phyloP scores from a whole-genome alignment of 2,797 vertebrate genomes.

The Xenops minutus region DNA sequence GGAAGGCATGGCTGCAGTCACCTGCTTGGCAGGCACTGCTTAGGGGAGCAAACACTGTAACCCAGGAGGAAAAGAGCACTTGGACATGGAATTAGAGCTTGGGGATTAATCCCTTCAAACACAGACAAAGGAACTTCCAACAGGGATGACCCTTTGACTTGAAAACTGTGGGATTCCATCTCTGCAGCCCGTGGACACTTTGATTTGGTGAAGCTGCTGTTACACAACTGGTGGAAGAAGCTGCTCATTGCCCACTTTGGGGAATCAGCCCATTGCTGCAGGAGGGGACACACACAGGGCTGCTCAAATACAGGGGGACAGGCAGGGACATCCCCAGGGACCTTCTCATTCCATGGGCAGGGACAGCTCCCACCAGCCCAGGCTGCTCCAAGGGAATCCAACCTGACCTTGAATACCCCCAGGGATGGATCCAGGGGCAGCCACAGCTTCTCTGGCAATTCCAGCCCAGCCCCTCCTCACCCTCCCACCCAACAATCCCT shows the following conservation, averaged over 20 bases:
- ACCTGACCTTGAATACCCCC: rapidly evolving
- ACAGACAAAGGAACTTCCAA: not conserved
- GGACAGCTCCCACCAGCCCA: not conserved
- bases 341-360: not conserved
- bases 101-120: not conserved
- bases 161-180: not conserved
- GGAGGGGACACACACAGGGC: rapidly evolving
- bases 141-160: not conserved
- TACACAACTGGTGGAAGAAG: not conserved
- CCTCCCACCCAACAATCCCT: rapidly evolving
- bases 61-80: not conserved
- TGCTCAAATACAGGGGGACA: not conserved
- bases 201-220: not conserved
- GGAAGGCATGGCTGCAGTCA: not conserved
- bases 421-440: not conserved
- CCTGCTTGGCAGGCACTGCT: not conserved
- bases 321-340: not conserved
- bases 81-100: not conserved
- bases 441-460: not conserved
- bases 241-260: not conserved
- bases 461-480: rapidly evolving
- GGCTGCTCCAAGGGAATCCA: too few relatives aligned
- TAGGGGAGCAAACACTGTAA: not conserved
- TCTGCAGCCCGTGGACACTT: not conserved
- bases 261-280: not conserved